A percentile compares a stretch with the other conserved stretches of the same genome.
These are phyloP conservation scores for Meriones unguiculatus DNA, from an alignment of 2,113 vertebrate species.

Conservation along the genomic window DNA sequence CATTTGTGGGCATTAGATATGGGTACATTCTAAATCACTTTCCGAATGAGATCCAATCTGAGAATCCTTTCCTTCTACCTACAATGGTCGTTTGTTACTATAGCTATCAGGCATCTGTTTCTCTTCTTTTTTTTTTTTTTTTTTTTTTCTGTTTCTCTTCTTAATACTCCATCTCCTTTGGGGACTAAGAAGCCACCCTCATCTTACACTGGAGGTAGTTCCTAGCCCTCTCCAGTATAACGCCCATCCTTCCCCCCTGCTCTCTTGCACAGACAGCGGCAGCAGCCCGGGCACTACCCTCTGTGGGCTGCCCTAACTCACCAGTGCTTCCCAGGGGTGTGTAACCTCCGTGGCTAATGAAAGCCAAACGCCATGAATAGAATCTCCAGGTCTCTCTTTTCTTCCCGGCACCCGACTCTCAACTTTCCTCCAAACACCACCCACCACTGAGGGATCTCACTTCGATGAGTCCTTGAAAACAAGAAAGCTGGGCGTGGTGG, in stretches of 20 bases:
- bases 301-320: background rate
- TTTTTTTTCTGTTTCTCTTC: background rate
- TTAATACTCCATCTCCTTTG: constrained; percentile 21
- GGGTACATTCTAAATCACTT: constrained; percentile 11
- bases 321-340: background rate
- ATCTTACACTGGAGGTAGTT: background rate
- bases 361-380: background rate
- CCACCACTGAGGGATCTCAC: background rate
- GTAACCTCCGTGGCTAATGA: background rate
- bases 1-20: background rate
- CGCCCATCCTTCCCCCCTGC: too few relatives aligned
- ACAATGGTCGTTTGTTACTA: background rate
- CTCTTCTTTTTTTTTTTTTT: background rate
- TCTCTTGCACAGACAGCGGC: background rate
- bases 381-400: background rate
- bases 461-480: background rate
- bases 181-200: background rate
- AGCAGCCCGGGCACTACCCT: accelerated
- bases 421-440: background rate
- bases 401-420: background rate
- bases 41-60: background rate
- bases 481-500: background rate
- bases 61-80: background rate
- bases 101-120: background rate
- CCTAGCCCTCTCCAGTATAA: background rate